These are phyloP conservation scores for Bedellia somnulentella DNA, from an alignment of 2,888 invertebrate genomes.

Conservation along the genomic window DNA sequence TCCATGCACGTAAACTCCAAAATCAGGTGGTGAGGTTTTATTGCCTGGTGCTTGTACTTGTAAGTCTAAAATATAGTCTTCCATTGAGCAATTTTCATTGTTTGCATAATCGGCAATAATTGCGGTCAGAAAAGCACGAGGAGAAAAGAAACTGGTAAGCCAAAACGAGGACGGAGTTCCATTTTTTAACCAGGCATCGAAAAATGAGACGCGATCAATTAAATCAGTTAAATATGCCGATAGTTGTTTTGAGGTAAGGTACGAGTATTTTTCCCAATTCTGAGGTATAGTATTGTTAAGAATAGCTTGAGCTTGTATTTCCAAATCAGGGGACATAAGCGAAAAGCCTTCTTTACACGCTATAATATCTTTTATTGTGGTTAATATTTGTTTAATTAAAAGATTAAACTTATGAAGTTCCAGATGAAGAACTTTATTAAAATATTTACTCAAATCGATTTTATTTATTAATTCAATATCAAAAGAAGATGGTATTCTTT, in stretches of 20 bases:
- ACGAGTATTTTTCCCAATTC: constrained; percentile 81
- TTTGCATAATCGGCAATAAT: constrained; percentile 89
- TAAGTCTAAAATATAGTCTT: constrained; percentile 76
- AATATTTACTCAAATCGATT: constrained; percentile 75
- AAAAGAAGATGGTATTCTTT: constrained; percentile 62
- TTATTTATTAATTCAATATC: constrained; percentile 68
- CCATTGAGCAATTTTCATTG: constrained; percentile 84
- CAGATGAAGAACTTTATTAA: constrained; percentile 83
- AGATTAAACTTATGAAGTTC: constrained; percentile 75
- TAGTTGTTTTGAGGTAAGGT: constrained; percentile 85
- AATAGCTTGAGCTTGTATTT: constrained; percentile 70
- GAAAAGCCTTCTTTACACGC: constrained; percentile 82
- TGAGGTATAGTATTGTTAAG: constrained; percentile 75
- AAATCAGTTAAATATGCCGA: constrained; percentile 83
- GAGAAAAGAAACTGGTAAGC: constrained; percentile 92
- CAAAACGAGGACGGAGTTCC: constrained; percentile 85
- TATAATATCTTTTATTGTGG: constrained; percentile 72
- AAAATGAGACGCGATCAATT: constrained; percentile 71
- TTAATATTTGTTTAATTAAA: constrained; percentile 65
- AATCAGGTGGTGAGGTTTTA: constrained; percentile 41
- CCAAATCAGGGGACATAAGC: constrained; percentile 84
- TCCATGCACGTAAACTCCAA: constrained; percentile 72
- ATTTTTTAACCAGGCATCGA: constrained; percentile 66
- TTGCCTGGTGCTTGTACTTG: constrained; percentile 57
- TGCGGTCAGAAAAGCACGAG: constrained; percentile 89